Evolutionary conservation across 30 jellyfish, hydroid and myxozoan species (phyloP).

Genomic region (Aurelia coerulea): DNA sequence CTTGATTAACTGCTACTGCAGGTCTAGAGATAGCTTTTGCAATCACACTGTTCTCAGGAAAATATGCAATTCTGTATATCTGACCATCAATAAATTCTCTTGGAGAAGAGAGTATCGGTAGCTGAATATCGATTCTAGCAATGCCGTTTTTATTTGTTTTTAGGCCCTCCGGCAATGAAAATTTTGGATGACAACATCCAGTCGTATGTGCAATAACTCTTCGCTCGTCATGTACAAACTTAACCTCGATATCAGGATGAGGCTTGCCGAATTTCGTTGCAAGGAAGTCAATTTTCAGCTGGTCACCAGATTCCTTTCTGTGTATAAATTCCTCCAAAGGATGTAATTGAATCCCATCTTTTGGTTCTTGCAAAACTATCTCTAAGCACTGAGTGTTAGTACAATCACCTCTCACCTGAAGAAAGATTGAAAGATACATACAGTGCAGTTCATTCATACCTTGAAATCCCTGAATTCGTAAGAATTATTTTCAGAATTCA

Average conservation of each 20-base stretch:
- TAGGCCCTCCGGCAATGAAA: slow-evolving; percentile 29
- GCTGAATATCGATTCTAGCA: not conserved
- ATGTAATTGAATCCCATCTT: slow-evolving; percentile 28
- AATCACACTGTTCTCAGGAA: slow-evolving; percentile 2
- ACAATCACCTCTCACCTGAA: slow-evolving; percentile 44
- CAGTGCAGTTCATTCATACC: too few species aligned
- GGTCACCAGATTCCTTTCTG: slow-evolving; percentile 58
- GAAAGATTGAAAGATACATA: too few species aligned
- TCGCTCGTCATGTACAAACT: not conserved
- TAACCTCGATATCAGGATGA: slow-evolving; percentile 15
- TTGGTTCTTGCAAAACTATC: slow-evolving; percentile 19
- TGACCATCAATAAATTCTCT: slow-evolving; percentile 61
- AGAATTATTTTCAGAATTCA: too few species aligned
- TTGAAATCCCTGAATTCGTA: too few species aligned
- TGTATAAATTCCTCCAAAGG: slow-evolving; percentile 22
- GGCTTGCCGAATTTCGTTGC: slow-evolving; percentile 50
- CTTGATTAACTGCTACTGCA: not conserved
- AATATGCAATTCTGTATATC: slow-evolving; percentile 39
- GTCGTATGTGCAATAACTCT: not conserved
- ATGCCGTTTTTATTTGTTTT: slow-evolving; percentile 23
- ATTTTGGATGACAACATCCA: slow-evolving; percentile 36
- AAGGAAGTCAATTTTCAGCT: not conserved
- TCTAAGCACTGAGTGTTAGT: slow-evolving; percentile 22
- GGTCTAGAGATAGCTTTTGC: not conserved
- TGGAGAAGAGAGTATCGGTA: slow-evolving; percentile 43